Percentiles rank a stretch among this genome's conserved stretches.
These are phyloP conservation scores for Apostichopus californicus DNA, from an alignment of 35 echinoderm and acorn worm species.

Conservation along the genomic window DNA sequence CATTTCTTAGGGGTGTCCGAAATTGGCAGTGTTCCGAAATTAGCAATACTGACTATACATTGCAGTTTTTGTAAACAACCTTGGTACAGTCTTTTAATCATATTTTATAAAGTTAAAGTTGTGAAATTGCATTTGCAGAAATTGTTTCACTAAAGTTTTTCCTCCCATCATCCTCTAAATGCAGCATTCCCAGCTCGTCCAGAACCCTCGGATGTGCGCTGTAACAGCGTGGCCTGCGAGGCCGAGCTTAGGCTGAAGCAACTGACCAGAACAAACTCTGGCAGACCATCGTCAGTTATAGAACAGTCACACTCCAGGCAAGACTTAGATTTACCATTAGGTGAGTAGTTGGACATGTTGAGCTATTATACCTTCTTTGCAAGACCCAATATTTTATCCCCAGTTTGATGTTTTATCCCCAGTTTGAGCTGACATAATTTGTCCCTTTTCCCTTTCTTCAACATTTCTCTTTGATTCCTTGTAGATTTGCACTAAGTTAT, in stretches of 20 bases:
- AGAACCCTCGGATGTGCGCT: constrained; percentile 67
- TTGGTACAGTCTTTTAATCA: too few species aligned
- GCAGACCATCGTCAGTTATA: constrained; percentile 72
- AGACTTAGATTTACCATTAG: constrained; percentile 72
- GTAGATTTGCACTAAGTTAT: background rate
- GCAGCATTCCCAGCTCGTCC: constrained; percentile 82
- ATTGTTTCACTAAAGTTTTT: background rate
- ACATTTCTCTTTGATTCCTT: background rate
- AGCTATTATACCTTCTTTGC: too few species aligned
- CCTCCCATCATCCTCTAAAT: background rate
- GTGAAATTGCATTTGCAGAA: too few species aligned
- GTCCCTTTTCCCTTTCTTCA: background rate
- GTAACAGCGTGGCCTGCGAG: constrained; percentile 84
- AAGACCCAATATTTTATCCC: too few species aligned
- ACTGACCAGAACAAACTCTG: constrained; percentile 52
- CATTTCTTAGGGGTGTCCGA: too few species aligned
- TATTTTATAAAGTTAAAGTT: too few species aligned
- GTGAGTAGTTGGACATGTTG: too few species aligned
- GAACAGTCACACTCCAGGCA: constrained; percentile 66
- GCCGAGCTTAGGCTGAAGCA: constrained; percentile 69
- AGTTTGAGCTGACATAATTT: background rate
- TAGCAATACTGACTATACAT: too few species aligned
- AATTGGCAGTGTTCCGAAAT: too few species aligned
- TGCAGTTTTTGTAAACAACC: too few species aligned
- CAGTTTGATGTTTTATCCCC: too few species aligned